Evolutionary conservation across 2,888 invertebrate species (phyloP), one percentile per base, ranked within the genome.

Genomic region (Apoda limacodes): DNA sequence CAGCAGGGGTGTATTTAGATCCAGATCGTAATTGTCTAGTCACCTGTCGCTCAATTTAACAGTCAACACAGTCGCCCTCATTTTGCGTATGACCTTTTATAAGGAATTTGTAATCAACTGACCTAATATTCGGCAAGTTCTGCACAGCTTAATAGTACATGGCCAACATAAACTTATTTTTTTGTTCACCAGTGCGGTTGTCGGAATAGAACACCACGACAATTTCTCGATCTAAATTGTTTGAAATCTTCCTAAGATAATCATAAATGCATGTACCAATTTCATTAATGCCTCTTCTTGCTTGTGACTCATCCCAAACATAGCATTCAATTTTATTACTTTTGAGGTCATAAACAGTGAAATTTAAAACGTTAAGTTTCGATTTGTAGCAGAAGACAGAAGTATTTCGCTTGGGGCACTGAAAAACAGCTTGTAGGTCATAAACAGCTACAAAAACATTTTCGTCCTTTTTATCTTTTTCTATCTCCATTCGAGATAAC

Each of bases 291-390:
- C 52, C 52, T 36, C 53, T 40, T 23, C 45, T 35, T 4, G 46
- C 53, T 28, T 48, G 33, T 5, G 46, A 45, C 38, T 62, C 52
- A 36, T 58, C 47, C 56, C 54, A 58, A 21, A 57, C 39, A 35
- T 46, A 52, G 32, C 48, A 40, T 15, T 52, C 39, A 17, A 35
- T 37, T 34, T 22, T 28, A 14, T 40, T 43, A 27, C 21, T 40
- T 32, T 46, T 35, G 7, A 54, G 35, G 34, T 50, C 27, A 32
- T 44, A 50, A 29, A 52, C 34, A 9, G 48, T 52, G 20, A 52
- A 43, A 37, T 51, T 51, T 24, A 45, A 35, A 14, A 45, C 40
- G 35, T 46, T 45, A n/a, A n/a, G n/a, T n/a, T n/a, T n/a, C n/a
- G n/a, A n/a, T n/a, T n/a, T n/a, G n/a, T n/a, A n/a, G n/a, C n/a